phyloP scores from a whole-genome alignment of 2,113 vertebrate genomes.

The Chaetops frenatus region DNA sequence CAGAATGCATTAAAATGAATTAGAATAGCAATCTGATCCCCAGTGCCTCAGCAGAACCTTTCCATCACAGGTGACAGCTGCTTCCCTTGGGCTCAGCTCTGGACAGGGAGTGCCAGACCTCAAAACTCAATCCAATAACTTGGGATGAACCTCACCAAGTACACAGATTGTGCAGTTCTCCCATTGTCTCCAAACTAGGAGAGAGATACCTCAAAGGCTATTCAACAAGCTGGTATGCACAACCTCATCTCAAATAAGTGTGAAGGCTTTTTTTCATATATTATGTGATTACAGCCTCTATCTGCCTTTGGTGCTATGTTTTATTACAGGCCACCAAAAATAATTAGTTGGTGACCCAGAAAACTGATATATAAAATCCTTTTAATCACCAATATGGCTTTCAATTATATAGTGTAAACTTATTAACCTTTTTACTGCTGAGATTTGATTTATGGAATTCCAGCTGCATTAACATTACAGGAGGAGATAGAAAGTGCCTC shows the following conservation, averaged over 20 bases:
- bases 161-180: accelerated
- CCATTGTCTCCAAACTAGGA: neutral
- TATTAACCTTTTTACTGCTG: slow-evolving; percentile 80
- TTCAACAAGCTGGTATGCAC: neutral
- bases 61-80: slow-evolving; percentile 47
- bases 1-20: slow-evolving; percentile 62
- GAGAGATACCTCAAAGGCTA: neutral
- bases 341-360: slow-evolving; percentile 80
- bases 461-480: slow-evolving; percentile 64
- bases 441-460: slow-evolving; percentile 76
- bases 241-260: slow-evolving; percentile 6
- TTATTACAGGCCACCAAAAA: slow-evolving; percentile 75
- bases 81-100: slow-evolving; percentile 13
- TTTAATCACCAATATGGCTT: slow-evolving; percentile 81
- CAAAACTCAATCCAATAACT: slow-evolving; percentile 29
- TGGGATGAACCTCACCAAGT: neutral
- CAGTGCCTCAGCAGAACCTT: neutral
- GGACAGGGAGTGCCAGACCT: neutral
- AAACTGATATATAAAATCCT: slow-evolving; percentile 78
- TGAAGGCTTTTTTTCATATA: slow-evolving; percentile 27
- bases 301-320: slow-evolving; percentile 53
- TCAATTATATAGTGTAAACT: slow-evolving; percentile 77
- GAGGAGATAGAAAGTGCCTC: slow-evolving; percentile 59
- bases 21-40: slow-evolving; percentile 38
- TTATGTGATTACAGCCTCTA: slow-evolving; percentile 60